A percentile compares a stretch with the other conserved stretches of the same genome.
These are phyloP conservation scores for Drosophila nigrodunni DNA, from an alignment of 1,140 invertebrate species.

Conservation along the genomic window DNA sequence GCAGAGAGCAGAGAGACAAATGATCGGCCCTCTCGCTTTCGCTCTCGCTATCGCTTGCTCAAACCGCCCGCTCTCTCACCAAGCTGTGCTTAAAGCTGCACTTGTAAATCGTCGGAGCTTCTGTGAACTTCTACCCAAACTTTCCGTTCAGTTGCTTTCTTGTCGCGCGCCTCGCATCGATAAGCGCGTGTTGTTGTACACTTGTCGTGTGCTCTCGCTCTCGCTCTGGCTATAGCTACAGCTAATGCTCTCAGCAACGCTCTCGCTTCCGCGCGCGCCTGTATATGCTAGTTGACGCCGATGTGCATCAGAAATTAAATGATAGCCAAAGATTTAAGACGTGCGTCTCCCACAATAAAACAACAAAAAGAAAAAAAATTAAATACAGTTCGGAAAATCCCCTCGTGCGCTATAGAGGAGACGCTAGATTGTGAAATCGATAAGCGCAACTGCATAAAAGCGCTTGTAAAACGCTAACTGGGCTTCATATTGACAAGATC, in stretches of 20 bases:
- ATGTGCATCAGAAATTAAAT: conserved; percentile 41
- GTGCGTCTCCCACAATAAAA: conserved; percentile 47
- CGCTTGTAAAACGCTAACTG: conserved; percentile 34
- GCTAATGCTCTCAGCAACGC: conserved; percentile 2
- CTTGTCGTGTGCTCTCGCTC: conserved; percentile 48
- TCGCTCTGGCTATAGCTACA: background rate
- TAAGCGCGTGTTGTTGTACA: conserved; percentile 32
- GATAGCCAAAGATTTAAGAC: conserved; percentile 44
- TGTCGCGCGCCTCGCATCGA: conserved; percentile 58
- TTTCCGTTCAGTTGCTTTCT: conserved; percentile 60
- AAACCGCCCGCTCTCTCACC: conserved; percentile 6
- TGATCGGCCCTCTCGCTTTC: conserved; percentile 3
- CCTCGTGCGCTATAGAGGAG: conserved; percentile 36
- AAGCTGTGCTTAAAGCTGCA: conserved; percentile 71
- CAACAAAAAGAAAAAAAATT: conserved; percentile 6
- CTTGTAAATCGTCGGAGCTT: conserved; percentile 56
- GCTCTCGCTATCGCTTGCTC: background rate
- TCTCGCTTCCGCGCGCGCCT: conserved; percentile 18
- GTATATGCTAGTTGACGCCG: background rate
- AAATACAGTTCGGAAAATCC: conserved; percentile 53
- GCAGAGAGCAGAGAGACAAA: background rate
- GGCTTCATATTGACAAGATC: conserved; percentile 62
- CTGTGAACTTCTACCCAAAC: conserved; percentile 31
- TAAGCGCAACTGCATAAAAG: conserved; percentile 61
- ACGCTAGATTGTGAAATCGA: conserved; percentile 39